Percentiles rank a stretch among this genome's conserved stretches.
Evolutionary conservation across 1,140 invertebrate genomes (phyloP).

Genomic region (Eueides isabella): DNA sequence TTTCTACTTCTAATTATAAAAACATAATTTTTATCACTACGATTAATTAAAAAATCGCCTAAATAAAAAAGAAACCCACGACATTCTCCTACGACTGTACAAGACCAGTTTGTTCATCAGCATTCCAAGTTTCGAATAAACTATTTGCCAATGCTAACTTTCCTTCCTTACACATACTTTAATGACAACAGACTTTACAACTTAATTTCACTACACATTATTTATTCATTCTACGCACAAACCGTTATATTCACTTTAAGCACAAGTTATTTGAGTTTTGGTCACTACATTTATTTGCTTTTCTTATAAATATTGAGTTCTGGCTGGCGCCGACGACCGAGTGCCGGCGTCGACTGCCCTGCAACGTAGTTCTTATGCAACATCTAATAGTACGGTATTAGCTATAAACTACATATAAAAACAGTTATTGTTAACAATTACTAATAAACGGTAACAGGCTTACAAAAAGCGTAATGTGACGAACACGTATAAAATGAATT

Average conservation of each 20-base stretch:
- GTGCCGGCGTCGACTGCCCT: conserved; percentile 53
- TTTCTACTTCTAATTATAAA: not conserved
- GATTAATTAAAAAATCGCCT: not conserved
- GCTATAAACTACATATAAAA: conserved; percentile 50
- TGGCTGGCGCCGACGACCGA: conserved; percentile 46
- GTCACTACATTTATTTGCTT: not conserved
- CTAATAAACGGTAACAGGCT: conserved; percentile 24
- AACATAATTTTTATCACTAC: not conserved
- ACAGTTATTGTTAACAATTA: conserved; percentile 36
- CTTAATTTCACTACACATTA: conserved; percentile 13
- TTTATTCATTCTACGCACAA: conserved; percentile 1
- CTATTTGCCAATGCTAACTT: conserved; percentile 33
- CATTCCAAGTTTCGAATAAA: conserved; percentile 29
- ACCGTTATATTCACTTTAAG: conserved; percentile 1
- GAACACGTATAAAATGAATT: not conserved
- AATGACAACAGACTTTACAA: conserved; percentile 17
- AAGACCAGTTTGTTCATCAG: conserved; percentile 1
- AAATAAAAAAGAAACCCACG: not conserved
- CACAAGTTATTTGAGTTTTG: not conserved
- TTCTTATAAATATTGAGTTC: conserved; percentile 11
- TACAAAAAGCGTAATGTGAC: conserved; percentile 9
- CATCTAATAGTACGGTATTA: conserved; percentile 61
- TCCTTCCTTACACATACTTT: conserved; percentile 32
- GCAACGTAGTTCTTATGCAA: conserved; percentile 63
- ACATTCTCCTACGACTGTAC: conserved; percentile 12